Base-by-base conservation (phyloP, 35 echinoderm and acorn worm species). In the Amphiura filiformis region DNA sequence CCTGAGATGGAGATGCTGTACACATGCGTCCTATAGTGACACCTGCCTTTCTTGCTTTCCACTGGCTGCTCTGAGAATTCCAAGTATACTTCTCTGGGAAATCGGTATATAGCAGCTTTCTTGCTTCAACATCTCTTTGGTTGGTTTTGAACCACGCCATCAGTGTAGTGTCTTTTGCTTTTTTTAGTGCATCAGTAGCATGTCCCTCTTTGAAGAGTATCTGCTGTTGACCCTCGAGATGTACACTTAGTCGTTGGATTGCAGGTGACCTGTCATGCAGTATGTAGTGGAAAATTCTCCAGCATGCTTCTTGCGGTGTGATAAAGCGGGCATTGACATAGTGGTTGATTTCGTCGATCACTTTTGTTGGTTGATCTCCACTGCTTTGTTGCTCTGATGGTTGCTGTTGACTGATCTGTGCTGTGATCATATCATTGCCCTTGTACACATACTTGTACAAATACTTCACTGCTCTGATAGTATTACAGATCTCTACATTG, bases 381-480 rank as follows among this genome's bases (percentile, higher is more conserved):
- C 31, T 36, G 18, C 80, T 78, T 7, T 81, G 32, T 80, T 77
- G 36, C n/a, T n/a, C n/a, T n/a, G n/a, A n/a, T n/a, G n/a, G n/a
- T n/a, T n/a, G n/a, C n/a, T n/a, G n/a, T n/a, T n/a, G n/a, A n/a
- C n/a, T n/a, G n/a, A n/a, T n/a, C n/a, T n/a, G n/a, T n/a, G n/a
- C n/a, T n/a, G n/a, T n/a, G n/a, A n/a, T n/a, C n/a, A n/a, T n/a
- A 56, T 89, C 87, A 22, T 38, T 26, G 13, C 87, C 87, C 37
- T 89, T 89, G 87, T 89, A 80, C 26, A 80, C 56, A 33, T 89
- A 89, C 78, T 89, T 89, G 52, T 82, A 82, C 56, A 89, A n/a
- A 38, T 89, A 89, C 5, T 89, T 89, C 0, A 89, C 87, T 20
- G 78, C 38, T 56, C 44, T 80, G 32, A 89, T 61, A 37, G 76